phyloP scores from a whole-genome alignment of 1,140 invertebrate species.

The Lethrus apterus region DNA sequence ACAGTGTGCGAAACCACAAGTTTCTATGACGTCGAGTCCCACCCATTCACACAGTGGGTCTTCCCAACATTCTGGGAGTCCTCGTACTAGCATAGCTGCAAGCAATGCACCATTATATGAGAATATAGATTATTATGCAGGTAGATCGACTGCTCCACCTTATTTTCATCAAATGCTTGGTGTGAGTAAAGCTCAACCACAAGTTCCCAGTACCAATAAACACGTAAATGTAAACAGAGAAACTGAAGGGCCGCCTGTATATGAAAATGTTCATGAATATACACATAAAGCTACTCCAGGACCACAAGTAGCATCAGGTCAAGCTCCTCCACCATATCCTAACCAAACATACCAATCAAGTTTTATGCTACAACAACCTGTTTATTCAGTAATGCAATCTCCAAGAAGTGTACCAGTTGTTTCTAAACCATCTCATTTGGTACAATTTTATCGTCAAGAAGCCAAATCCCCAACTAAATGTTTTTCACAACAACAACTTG shows the following conservation, averaged over 20 bases:
- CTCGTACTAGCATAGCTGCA: conserved; percentile 46
- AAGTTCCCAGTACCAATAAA: conserved; percentile 56
- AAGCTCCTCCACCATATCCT: conserved; percentile 28
- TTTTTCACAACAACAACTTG: conserved; percentile 38
- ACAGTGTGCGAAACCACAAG: conserved; percentile 42
- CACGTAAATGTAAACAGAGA: conserved; percentile 19
- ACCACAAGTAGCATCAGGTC: conserved; percentile 29
- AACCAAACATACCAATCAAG: conserved; percentile 33
- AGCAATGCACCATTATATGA: conserved; percentile 64
- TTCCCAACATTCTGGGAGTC: conserved; percentile 56
- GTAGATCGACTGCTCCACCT: conserved; percentile 46
- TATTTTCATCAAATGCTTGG: conserved; percentile 53
- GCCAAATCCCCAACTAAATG: conserved; percentile 21
- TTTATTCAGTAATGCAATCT: conserved; percentile 34
- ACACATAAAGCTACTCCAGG: conserved; percentile 33
- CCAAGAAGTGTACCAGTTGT: conserved; percentile 6
- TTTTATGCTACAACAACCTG: conserved; percentile 23
- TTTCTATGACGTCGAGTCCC: conserved; percentile 44
- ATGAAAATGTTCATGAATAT: conserved; percentile 64
- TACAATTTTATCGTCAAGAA: conserved; percentile 20
- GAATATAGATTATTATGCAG: conserved; percentile 69
- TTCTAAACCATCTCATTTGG: conserved; percentile 18
- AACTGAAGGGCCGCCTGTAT: conserved; percentile 53
- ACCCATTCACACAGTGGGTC: conserved; percentile 50
- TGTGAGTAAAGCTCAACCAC: conserved; percentile 41